Conservation (phyloP, 2,888 invertebrate species). For the Caenorhabditis sp. region DNA sequence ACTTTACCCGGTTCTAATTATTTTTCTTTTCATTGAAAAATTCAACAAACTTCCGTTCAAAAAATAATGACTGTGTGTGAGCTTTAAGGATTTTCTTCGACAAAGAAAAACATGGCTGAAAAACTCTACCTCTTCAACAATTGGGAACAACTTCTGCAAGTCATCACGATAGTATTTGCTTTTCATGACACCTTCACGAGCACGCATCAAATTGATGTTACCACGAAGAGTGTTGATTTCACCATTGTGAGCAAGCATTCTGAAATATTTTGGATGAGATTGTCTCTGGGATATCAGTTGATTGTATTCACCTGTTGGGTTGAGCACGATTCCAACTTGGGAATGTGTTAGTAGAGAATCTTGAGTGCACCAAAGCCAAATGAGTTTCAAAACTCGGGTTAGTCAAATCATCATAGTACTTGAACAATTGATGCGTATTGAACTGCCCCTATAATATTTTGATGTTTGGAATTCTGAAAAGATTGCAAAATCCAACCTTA, state of each 20-base stretch:
- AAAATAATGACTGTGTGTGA: not conserved
- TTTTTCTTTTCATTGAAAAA: not conserved
- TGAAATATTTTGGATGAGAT: not conserved
- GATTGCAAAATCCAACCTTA: conserved; percentile 75
- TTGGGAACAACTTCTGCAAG: conserved; percentile 85
- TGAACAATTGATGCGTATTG: conserved; percentile 91
- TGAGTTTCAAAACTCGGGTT: conserved; percentile 84
- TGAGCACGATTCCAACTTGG: conserved; percentile 99
- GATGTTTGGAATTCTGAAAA: not conserved
- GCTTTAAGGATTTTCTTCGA: not conserved
- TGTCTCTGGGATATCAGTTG: no score
- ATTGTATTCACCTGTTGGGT: conserved; percentile 77
- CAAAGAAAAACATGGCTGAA: no score
- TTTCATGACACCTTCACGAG: conserved; percentile 77
- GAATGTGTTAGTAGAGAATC: conserved; percentile 99
- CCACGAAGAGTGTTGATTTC: conserved; percentile 98
- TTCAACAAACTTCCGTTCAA: not conserved
- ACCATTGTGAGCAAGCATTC: conserved; percentile 95
- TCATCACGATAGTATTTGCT: conserved; percentile 80
- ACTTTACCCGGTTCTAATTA: not conserved
- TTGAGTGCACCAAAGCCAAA: conserved; percentile 92
- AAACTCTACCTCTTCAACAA: conserved; percentile 79
- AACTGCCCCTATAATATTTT: conserved; percentile 80
- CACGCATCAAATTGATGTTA: conserved; percentile 97
- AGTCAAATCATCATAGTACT: conserved; percentile 78